Evolutionary conservation across 2,113 vertebrate species (phyloP).

Genomic region (Aplodontia rufa): DNA sequence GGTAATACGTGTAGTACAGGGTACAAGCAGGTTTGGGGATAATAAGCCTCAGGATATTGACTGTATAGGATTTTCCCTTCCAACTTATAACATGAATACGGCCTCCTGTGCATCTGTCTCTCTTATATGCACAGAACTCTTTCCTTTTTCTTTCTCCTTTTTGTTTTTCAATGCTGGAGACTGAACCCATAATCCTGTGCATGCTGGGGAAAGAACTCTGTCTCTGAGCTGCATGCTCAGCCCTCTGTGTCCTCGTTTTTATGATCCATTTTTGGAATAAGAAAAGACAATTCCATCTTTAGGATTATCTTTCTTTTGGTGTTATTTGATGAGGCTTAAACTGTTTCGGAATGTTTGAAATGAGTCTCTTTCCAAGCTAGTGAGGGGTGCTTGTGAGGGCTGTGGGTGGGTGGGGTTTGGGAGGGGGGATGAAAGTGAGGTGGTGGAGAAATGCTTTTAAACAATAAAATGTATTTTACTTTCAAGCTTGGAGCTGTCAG

Average conservation of each 20-base stretch:
- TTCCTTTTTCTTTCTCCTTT: too few relatives aligned
- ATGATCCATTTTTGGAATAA: constrained; percentile 60
- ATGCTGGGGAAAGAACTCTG: too few relatives aligned
- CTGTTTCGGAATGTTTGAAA: constrained; percentile 38
- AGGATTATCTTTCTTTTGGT: not conserved
- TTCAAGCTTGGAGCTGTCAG: constrained; percentile 73
- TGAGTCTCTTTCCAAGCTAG: constrained; percentile 27
- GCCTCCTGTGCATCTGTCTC: not conserved
- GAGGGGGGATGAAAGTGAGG: constrained; percentile 34
- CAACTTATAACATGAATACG: accelerated
- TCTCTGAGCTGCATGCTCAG: too few relatives aligned
- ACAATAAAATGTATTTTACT: constrained; percentile 79
- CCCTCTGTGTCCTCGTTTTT: not conserved
- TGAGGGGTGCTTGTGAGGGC: not conserved
- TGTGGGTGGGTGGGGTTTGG: not conserved
- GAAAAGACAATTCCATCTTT: constrained; percentile 44
- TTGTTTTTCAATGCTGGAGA: too few relatives aligned
- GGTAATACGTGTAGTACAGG: constrained; percentile 38
- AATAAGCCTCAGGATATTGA: not conserved
- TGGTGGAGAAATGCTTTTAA: constrained; percentile 77
- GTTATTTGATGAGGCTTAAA: constrained; percentile 70
- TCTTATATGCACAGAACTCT: not conserved
- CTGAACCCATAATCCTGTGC: too few relatives aligned
- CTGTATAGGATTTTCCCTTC: not conserved
- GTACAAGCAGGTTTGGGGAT: not conserved